Base-by-base conservation (phyloP, 2,113 vertebrate species). In the Ameiurus melas region DNA sequence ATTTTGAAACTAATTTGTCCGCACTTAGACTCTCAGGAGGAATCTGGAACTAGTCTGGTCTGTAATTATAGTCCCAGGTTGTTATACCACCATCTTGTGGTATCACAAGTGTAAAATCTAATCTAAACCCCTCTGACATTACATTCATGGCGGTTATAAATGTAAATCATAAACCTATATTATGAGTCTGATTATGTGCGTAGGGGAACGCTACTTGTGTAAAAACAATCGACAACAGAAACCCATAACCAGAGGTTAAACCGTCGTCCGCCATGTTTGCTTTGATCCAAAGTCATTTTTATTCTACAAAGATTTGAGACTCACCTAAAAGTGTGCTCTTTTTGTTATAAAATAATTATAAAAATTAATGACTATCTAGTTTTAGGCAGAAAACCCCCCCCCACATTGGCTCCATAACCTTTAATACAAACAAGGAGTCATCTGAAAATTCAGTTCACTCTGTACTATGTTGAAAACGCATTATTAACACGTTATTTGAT, bases 331-430 rank as follows among this genome's bases (percentile, higher is more conserved):
- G n/a, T 33, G 66, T 70, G 14, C 13, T 30, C 5, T 62, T 27
- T 66, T 66, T 70, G 14, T 30, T 70, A 30, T 70, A 16, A 70
- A 70, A 70, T 30, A 68, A 30, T n/a, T 66, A n/a, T 1, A 66
- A n/a, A n/a, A 30, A 68, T 14, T 3, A 68, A 30, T 70, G 68
- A 39, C 6, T 1, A 10, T 51, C 9, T 66, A n/a, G 62, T n/a
- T 14, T n/a, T 30, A 14, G 13, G 13, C 1, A 1, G 13, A 0
- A 5, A 36, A 2, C 43, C n/a, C n/a, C n/a, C n/a, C n/a, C 39
- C 43, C 8, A 19, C 17, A 30, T n/a, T 73, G 2, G 8, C 25
- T 75, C 20, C 10, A 10, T 75, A 5, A 43, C 20, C 39, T 47
- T 75, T 25, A 75, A 47, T 47, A 47, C 1, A 43, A 25, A 25